Conservation (phyloP, 2,888 invertebrate genomes). For the Melieria picta region DNA sequence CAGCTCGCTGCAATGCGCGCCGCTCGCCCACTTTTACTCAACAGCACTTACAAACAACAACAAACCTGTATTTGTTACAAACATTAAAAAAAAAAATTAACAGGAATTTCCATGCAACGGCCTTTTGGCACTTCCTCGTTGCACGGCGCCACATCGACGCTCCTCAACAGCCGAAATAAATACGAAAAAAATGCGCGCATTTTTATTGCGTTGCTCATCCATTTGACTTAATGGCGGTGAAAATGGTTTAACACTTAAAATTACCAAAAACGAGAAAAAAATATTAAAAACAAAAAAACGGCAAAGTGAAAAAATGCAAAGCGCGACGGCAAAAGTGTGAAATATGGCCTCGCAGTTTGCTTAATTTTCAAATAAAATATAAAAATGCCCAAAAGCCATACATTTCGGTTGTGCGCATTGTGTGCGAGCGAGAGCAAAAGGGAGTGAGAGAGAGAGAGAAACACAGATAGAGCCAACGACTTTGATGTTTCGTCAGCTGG, state of each 20-base stretch:
- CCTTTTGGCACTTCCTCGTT: no score
- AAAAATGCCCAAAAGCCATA: not conserved
- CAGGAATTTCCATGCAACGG: no score
- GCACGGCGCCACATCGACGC: no score
- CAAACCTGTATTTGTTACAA: no score
- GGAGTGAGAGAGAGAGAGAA: not conserved
- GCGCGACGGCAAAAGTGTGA: not conserved
- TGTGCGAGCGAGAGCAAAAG: not conserved
- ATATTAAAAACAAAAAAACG: slow-evolving; percentile 1
- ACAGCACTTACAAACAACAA: no score
- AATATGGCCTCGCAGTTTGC: not conserved
- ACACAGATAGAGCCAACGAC: no score
- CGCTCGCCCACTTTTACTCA: no score
- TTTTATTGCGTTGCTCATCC: slow-evolving; percentile 62
- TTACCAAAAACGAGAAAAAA: slow-evolving; percentile 14
- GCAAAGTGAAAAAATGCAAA: not conserved
- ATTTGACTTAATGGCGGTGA: slow-evolving; percentile 64
- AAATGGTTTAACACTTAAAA: slow-evolving; percentile 49
- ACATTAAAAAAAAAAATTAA: no score
- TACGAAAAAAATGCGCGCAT: slow-evolving; percentile 43
- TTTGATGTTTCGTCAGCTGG: no score
- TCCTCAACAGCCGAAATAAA: not conserved
- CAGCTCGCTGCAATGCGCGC: no score
- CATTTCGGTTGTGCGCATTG: not conserved
- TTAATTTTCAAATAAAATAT: slow-evolving; percentile 2